Base-by-base conservation (phyloP, 2,797 vertebrate species). In the Borostomias antarcticus region DNA sequence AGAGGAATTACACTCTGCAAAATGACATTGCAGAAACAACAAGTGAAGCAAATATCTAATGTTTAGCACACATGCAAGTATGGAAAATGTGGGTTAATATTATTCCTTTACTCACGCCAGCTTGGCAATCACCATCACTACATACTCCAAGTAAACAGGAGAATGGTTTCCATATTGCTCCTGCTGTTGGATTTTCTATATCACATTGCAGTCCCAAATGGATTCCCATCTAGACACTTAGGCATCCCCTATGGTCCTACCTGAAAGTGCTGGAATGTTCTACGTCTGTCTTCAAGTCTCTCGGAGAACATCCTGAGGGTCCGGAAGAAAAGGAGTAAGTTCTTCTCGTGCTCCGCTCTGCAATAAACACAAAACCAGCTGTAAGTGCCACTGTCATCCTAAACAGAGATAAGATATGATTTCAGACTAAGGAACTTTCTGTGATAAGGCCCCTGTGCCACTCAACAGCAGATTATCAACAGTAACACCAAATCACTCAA, bases 191-290 rank as follows among this genome's bases (percentile, higher is more conserved):
- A 81, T 76, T 84, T 77, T 79, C 58, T 72, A 48, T 71, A 83
- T 80, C 78, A 82, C 72, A 68, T 72, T 72, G 66, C 69, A 52
- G 68, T 67, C 29, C 66, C 68, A 3, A 4, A 17, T 1, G 17
- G 5, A 45, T 45, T n/a, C 5, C 40, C 40, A 45, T n/a, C 40
- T 4, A 45, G 40, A n/a, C 40, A 4, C 40, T n/a, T n/a, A n/a
- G 40, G 69, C 62, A 84, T 58, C 65, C 52, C 45, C 26, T 2
- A 9, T 19, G 19, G 33, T 19, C 13, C 1, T 92, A 98, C 97
- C 93, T 97, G 93, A 86, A 98, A 97, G 80, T 96, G 90, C 21
- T 78, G 79, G 74, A 96, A 96, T 6, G 94, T 93, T 64, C 37
- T 26, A 37, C 73, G 86, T 1, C 95, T 92, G 71, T 94, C 90